Evolutionary conservation across 2,797 vertebrate species (phyloP).

Genomic region (Linurgus olivaceus): DNA sequence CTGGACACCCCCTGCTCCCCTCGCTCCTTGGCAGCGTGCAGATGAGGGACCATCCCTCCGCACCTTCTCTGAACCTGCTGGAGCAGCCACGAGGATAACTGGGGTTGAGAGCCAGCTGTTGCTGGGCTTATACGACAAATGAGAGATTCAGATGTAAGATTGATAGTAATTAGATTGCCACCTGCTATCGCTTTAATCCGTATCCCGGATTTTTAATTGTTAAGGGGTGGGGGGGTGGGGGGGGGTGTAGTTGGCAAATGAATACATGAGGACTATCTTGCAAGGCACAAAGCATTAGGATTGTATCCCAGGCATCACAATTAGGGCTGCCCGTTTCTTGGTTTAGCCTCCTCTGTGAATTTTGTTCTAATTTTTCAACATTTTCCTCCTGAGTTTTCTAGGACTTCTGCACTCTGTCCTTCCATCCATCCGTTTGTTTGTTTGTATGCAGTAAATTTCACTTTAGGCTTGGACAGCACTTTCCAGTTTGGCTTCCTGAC

Average conservation of each 20-base stretch:
- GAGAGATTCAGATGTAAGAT: conserved; percentile 42
- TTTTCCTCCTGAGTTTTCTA: not conserved
- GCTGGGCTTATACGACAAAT: conserved; percentile 41
- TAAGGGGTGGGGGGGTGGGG: not conserved
- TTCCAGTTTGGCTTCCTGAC: conserved; percentile 45
- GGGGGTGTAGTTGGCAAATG: not conserved
- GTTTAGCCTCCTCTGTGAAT: not conserved
- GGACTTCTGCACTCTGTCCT: not conserved
- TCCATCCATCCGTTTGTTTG: not conserved
- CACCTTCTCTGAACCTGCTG: conserved; percentile 34
- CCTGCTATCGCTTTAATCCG: conserved; percentile 66
- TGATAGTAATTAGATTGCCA: conserved; percentile 70
- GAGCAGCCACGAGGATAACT: conserved; percentile 1
- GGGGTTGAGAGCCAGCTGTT: conserved; percentile 59
- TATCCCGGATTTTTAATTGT: conserved; percentile 53
- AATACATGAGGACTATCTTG: not conserved
- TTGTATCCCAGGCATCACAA: not conserved
- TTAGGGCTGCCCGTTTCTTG: not conserved
- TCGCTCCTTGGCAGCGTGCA: not conserved
- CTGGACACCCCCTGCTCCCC: not conserved
- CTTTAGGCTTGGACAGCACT: not conserved
- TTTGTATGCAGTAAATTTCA: not conserved
- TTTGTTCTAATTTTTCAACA: not conserved
- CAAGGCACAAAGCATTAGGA: not conserved
- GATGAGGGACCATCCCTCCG: not conserved